These are phyloP conservation scores for Tethea ocularis DNA, from an alignment of 2,888 invertebrate genomes.

Conservation along the genomic window DNA sequence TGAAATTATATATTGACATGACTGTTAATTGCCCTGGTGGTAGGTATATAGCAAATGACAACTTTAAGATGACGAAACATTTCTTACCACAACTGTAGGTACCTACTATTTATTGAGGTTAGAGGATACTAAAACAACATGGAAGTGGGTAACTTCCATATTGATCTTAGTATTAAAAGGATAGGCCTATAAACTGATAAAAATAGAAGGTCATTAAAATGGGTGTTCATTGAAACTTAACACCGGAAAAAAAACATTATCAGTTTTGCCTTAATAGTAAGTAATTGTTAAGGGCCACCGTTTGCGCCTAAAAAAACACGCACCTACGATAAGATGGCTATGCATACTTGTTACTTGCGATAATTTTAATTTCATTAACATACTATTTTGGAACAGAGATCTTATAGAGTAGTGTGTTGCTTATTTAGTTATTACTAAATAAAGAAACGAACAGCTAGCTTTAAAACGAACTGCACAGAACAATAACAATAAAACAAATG, in stretches of 20 bases:
- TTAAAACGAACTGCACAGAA: background rate
- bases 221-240: background rate
- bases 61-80: too few species aligned
- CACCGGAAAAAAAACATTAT: constrained; percentile 25
- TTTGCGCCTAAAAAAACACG: constrained; percentile 41
- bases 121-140: too few species aligned
- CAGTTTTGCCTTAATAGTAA: constrained; percentile 41
- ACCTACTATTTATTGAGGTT: too few species aligned
- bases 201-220: background rate
- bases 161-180: background rate
- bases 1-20: too few species aligned
- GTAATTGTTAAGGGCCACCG: constrained; percentile 46
- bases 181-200: background rate
- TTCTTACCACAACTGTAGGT: too few species aligned
- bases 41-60: too few species aligned
- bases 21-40: too few species aligned
- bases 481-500: background rate
- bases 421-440: background rate
- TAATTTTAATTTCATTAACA: constrained; percentile 58
- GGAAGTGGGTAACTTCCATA: too few species aligned
- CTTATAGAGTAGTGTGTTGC: constrained; percentile 17
- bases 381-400: constrained; percentile 50
- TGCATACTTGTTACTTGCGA: constrained; percentile 41
- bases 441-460: background rate
- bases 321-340: constrained; percentile 48